Evolutionary conservation across 2,797 vertebrate species (phyloP), one percentile per base, ranked within the genome.

Genomic region (Lerista edwardsae): DNA sequence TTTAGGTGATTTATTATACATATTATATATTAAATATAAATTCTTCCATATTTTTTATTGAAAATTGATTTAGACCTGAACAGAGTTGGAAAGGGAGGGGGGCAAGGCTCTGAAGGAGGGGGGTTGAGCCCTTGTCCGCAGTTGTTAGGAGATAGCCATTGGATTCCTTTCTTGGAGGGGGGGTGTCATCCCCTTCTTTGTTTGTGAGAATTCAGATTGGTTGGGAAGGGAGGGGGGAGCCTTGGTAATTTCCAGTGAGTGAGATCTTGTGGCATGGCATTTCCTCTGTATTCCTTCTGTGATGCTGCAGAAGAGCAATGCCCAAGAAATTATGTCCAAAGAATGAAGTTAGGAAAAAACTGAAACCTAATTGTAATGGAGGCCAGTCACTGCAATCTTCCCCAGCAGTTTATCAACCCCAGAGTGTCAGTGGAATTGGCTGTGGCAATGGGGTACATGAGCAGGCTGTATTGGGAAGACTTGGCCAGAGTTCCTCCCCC

Each of bases 141-240:
- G 7, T 23, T 79, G 59, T 31, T 87, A 89, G 92, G 94, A 92
- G 73, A 90, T n/a, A 92, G 93, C 93, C 90, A 90, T 87, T 57
- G 88, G 85, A 76, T 89, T 92, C 87, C 88, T 89, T 90, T 88
- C 39, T 55, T 14, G 51, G 15, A 3, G 2, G 51, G 51, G 14
- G 51, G 51, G 82, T 90, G 15, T 74, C n/a, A n/a, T n/a, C n/a
- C n/a, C 27, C 73, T 88, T 85, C 5, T 3, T 88, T 68, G 86
- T 90, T 90, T 87, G 86, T 90, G 44, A 9, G 23, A 36, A 25
- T 71, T 41, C 25, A 15, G 19, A 5, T n/a, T 62, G n/a, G 44
- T 27, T 25, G 19, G 55, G 27, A 10, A n/a, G 17, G 1, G 34
- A 11, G 11, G 15, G n/a, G 23, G 6, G 27, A 15, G 19, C 6